Base-by-base conservation (phyloP, 2,888 invertebrate genomes). In the Eurois occulta region DNA sequence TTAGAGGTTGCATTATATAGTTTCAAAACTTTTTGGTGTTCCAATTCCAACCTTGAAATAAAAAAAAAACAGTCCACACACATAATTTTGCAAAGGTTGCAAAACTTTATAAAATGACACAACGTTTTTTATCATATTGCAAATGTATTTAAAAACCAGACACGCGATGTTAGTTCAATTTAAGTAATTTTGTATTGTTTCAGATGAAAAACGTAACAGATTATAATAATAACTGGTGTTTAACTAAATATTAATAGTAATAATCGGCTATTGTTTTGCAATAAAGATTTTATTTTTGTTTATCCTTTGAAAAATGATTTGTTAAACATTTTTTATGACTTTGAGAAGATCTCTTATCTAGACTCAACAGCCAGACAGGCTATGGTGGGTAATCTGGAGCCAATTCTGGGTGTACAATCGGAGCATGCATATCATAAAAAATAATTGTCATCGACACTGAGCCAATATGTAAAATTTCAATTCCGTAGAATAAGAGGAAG, bases 141-240 rank as follows among this genome's bases (percentile, higher is more conserved):
- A 86, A 41, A 58, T 67, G 48, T 24, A 46, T 60, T 46, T 46
- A 55, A 76, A 69, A 62, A 43, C 62, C 8, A 16, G 8, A 62
- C 83, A 83, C 78, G 83, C 83, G 72, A 86, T 83, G 72, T 58
- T 24, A 16, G 21, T 38, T 62, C 52, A 41, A 77, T 86, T 67
- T n/a, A 10, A 72, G 46, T 58, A 70, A 72, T 83, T 70, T 83
- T 21, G 83, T 77, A 65, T 72, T 72, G 78, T 86, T 83, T 77
- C 28, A 48, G 52, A 83, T 35, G 62, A 77, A 77, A 80, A 80
- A 85, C 28, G 46, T 64, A 69, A 86, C 72, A 62, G 13, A 69
- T 86, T 86, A 86, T 28, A 28, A 67, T 84, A 86, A 77, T 70
- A 65, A 52, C 64, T 55, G 13, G 41, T 83, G 41, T 82, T 83